Evolutionary conservation across 2,888 invertebrate species (phyloP).

Genomic region (Gryllus longicercus): DNA sequence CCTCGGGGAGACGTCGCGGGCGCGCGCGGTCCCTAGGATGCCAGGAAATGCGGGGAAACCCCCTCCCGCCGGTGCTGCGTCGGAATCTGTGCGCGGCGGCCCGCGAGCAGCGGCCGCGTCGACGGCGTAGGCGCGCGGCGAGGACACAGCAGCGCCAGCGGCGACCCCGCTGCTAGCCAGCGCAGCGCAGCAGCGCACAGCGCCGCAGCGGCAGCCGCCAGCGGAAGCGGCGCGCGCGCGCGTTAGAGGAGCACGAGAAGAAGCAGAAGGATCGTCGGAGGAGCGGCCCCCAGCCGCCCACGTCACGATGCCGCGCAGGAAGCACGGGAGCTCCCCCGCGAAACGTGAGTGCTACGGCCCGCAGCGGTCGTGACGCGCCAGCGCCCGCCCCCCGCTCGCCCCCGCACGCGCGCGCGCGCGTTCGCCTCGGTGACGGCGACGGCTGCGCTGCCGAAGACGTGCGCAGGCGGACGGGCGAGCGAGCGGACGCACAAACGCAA

Average conservation of each 20-base stretch:
- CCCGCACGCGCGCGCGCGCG: not conserved
- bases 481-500: not conserved
- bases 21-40: not conserved
- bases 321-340: slow-evolving; percentile 34
- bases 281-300: slow-evolving; percentile 2
- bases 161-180: not conserved
- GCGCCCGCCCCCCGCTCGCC: not conserved
- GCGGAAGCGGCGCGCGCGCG: not conserved
- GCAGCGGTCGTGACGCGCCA: not conserved
- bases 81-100: slow-evolving; percentile 21
- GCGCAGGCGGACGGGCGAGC: not conserved
- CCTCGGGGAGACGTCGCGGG: not conserved
- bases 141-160: not conserved
- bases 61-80: slow-evolving; percentile 20
- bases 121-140: slow-evolving; percentile 3
- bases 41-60: slow-evolving; percentile 24
- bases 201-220: not conserved
- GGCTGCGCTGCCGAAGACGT: too few species aligned
- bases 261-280: not conserved
- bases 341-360: slow-evolving; percentile 31
- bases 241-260: not conserved
- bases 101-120: slow-evolving; percentile 11
- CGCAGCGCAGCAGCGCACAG: not conserved
- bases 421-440: too few species aligned
- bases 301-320: slow-evolving; percentile 33